phyloP scores from a whole-genome alignment of 1,140 invertebrate species.

The Parasteatoda tepidariorum region DNA sequence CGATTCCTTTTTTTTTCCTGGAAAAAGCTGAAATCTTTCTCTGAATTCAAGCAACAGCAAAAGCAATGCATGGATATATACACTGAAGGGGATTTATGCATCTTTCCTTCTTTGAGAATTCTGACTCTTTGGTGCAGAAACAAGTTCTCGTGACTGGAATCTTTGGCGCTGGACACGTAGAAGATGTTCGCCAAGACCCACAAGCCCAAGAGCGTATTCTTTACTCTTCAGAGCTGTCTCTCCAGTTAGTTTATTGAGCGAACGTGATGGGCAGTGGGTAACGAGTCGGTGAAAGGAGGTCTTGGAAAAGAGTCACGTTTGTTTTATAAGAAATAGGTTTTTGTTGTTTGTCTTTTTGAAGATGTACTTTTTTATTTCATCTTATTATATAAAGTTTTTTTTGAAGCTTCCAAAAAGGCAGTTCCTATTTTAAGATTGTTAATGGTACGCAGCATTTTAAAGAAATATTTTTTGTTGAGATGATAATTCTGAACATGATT shows the following conservation, averaged over 20 bases:
- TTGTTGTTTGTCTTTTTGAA: background rate
- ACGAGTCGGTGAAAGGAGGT: conserved; percentile 6
- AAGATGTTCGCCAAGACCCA: background rate
- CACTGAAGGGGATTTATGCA: conserved; percentile 68
- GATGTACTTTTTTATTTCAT: background rate
- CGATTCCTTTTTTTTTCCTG: too few species aligned
- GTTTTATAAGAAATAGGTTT: background rate
- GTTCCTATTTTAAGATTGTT: background rate
- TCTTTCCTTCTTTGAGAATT: background rate
- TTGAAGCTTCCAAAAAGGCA: background rate
- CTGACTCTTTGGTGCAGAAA: conserved; percentile 1
- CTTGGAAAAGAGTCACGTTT: conserved; percentile 7
- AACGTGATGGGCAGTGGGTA: conserved; percentile 9
- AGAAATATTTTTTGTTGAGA: too few species aligned
- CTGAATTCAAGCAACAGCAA: background rate
- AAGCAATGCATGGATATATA: conserved; percentile 76
- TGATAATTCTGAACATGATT: too few species aligned
- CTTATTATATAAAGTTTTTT: background rate
- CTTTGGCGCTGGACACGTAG: conserved; percentile 1
- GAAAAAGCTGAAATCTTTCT: too few species aligned
- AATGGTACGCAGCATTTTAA: too few species aligned
- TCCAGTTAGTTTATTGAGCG: conserved; percentile 26
- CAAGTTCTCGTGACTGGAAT: background rate
- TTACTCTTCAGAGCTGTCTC: background rate
- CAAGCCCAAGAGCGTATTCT: conserved; percentile 2